A percentile compares a stretch with the other conserved stretches of the same genome.
Conservation (phyloP, 1,140 invertebrate genomes). For the Drosophila mauritiana region DNA sequence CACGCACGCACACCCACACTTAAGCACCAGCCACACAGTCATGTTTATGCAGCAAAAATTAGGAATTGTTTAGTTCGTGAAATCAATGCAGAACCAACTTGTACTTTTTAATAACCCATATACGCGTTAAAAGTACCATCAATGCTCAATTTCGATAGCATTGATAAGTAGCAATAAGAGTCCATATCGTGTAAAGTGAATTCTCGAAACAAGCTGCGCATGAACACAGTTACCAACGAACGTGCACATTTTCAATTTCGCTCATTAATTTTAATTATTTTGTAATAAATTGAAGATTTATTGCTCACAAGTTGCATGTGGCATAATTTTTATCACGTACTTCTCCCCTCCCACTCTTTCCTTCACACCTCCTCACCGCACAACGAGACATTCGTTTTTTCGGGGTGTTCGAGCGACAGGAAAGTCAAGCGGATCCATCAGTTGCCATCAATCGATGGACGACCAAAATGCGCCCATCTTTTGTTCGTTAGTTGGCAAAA, state of each 20-base stretch:
- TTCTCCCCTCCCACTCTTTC: slow-evolving; percentile 3
- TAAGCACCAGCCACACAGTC: neutral
- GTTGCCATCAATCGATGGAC: neutral
- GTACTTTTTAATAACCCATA: too few species aligned
- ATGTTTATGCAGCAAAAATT: slow-evolving; percentile 4
- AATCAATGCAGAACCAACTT: neutral
- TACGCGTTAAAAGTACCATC: too few species aligned
- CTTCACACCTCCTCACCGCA: neutral
- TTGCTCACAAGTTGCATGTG: slow-evolving; percentile 75
- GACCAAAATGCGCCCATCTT: neutral
- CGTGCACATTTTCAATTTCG: slow-evolving; percentile 79
- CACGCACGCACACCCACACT: slow-evolving; percentile 5
- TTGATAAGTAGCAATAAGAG: too few species aligned
- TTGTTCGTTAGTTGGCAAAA: neutral
- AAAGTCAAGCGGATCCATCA: slow-evolving; percentile 20
- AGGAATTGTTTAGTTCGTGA: neutral
- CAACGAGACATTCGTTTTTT: neutral
- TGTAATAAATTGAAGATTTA: slow-evolving; percentile 82
- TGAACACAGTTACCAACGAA: slow-evolving; percentile 31
- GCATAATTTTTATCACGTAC: slow-evolving; percentile 78
- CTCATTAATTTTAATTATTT: slow-evolving; percentile 83
- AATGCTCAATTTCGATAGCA: too few species aligned
- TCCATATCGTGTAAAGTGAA: too few species aligned
- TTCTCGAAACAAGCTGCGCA: neutral
- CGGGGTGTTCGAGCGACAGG: neutral